Conservation (phyloP, 2,888 invertebrate species). For the Amblyjoppa fuscipennis region DNA sequence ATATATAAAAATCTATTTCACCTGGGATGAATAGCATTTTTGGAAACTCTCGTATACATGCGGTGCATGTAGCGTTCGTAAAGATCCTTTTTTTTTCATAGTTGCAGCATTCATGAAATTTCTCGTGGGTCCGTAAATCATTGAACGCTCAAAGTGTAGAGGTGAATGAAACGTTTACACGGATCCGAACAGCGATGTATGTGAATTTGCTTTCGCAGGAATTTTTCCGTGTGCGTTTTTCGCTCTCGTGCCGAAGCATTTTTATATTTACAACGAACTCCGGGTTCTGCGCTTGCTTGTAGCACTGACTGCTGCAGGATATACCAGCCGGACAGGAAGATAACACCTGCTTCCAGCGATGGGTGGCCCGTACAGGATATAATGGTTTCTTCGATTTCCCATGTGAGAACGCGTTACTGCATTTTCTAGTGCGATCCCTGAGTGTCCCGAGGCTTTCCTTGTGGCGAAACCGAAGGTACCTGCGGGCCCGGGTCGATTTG, state of each 20-base stretch:
- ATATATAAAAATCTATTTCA: conserved; percentile 19
- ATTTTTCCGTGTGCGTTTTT: conserved; percentile 42
- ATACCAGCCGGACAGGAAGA: conserved; percentile 13
- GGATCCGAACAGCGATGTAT: conserved; percentile 34
- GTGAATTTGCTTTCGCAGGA: conserved; percentile 52
- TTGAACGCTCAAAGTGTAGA: conserved; percentile 17
- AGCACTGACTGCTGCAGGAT: conserved; percentile 12
- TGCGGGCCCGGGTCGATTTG: conserved; percentile 56
- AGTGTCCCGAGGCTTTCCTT: conserved; percentile 47
- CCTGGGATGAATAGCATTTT: not conserved
- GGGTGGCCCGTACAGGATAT: conserved; percentile 62
- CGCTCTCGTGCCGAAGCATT: conserved; percentile 21
- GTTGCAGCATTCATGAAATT: conserved; percentile 7
- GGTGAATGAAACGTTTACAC: conserved; percentile 46
- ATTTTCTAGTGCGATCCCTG: conserved; percentile 57
- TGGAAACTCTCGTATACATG: not conserved
- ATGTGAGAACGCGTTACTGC: conserved; percentile 70
- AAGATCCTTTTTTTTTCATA: not conserved
- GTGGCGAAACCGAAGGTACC: conserved; percentile 20
- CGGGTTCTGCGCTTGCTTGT: not conserved
- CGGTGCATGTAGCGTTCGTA: not conserved
- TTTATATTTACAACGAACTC: conserved; percentile 23
- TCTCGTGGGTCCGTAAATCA: conserved; percentile 43
- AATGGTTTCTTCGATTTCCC: conserved; percentile 72
- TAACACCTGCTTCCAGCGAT: conserved; percentile 20